Base-by-base conservation (phyloP, 2,113 vertebrate species). In the Syngnathus floridae region DNA sequence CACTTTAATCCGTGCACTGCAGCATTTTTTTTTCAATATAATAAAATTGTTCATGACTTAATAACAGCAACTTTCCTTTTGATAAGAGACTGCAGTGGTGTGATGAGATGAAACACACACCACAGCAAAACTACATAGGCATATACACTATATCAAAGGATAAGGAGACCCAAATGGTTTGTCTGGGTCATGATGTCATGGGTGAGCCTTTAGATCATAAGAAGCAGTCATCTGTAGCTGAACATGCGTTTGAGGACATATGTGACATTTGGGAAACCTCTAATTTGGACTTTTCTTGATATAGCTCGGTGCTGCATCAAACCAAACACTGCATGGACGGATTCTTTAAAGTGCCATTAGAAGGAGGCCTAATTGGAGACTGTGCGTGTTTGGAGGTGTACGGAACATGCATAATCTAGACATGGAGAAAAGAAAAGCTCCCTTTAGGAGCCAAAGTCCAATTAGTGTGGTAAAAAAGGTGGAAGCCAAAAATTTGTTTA, bases 401-500 rank as follows among this genome's bases (percentile, higher is more conserved):
- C 70, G 67, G 64, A 74, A 80, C 75, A 80, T 67, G 66, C 49
- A 66, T 58, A 54, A 69, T 79, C 58, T 73, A 41, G 58, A 22
- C 19, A 37, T 45, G 64, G 3, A 46, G 21, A 6, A 55, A 63
- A 55, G 49, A 51, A 72, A 59, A 38, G 37, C 21, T 57, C 38
- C 69, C 74, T n/a, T 22, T 26, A 70, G 66, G 59, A 79, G 79
- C 83, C 82, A 79, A 76, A 36, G 77, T 78, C 83, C 86, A 86
- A 86, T 83, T 84, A 87, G 86, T 73, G 80, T 36, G 68, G 66
- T 49, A 37, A 57, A 76, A 52, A 35, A 76, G 67, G 76, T 71
- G 78, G 71, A 78, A 81, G 82, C 79, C 79, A 81, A 83, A 85
- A 78, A 82, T 83, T 82, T 81, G 82, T 88, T 86, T 86, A 82